phyloP scores from a whole-genome alignment of 2,797 vertebrate species.

The Syngnathus acus region DNA sequence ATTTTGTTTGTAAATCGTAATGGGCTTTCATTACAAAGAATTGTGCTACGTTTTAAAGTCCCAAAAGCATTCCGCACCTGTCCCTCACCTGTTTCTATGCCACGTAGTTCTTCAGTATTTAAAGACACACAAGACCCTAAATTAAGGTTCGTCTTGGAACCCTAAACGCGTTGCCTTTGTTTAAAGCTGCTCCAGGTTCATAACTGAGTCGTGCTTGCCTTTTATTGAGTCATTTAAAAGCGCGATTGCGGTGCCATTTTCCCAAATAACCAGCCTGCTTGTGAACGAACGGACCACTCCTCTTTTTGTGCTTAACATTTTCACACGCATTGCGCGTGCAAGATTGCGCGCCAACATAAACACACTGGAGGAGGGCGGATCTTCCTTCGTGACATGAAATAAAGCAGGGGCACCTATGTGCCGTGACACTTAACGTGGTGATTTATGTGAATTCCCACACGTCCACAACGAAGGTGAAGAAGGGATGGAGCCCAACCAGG shows the following conservation, averaged over 20 bases:
- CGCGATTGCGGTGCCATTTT: too few species aligned
- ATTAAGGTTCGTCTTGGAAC: neutral
- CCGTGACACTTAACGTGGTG: neutral
- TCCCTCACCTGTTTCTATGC: neutral
- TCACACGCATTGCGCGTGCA: neutral
- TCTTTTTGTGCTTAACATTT: neutral
- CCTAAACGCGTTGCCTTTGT: too few species aligned
- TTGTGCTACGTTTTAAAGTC: neutral
- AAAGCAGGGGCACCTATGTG: neutral
- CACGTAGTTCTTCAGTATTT: neutral
- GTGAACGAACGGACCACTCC: neutral
- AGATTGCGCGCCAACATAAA: neutral
- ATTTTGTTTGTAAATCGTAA: neutral
- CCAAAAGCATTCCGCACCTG: neutral
- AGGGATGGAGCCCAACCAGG: constrained; percentile 6
- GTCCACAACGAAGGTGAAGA: constrained; percentile 1
- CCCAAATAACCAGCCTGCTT: neutral
- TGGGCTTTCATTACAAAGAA: neutral
- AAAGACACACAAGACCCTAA: neutral
- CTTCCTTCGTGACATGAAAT: neutral
- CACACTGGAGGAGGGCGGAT: neutral
- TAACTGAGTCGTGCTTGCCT: too few species aligned
- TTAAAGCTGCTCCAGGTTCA: too few species aligned
- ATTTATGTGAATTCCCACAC: constrained; percentile 35
- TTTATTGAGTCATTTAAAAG: too few species aligned